Conservation (phyloP, 2,888 invertebrate species). For the Uloborus plumipes region DNA sequence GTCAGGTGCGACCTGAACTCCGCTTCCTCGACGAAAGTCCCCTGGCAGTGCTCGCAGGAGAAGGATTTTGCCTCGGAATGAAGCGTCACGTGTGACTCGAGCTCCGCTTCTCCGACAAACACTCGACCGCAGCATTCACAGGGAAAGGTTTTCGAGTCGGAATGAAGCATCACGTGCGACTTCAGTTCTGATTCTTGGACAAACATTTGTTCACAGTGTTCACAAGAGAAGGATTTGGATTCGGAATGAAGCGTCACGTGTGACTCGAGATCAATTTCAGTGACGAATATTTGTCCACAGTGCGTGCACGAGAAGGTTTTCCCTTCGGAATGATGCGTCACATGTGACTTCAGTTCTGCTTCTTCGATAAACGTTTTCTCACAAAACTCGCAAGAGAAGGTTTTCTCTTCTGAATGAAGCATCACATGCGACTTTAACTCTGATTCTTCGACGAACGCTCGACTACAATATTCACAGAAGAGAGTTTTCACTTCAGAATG, state of each 20-base stretch:
- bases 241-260: slow-evolving; percentile 94
- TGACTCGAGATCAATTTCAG: not conserved
- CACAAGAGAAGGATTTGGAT: slow-evolving; percentile 76
- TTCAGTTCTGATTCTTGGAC: not conserved
- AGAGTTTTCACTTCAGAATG: no score
- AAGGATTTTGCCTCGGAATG: slow-evolving; percentile 95
- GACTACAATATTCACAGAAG: no score
- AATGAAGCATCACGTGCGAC: slow-evolving; percentile 88
- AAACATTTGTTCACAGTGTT: not conserved
- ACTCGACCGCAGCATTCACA: not conserved
- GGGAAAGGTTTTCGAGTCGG: slow-evolving; percentile 80
- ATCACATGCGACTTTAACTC: no score
- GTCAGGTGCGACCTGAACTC: no score
- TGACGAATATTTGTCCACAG: not conserved
- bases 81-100: slow-evolving; percentile 81
- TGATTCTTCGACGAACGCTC: no score
- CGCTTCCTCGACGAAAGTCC: slow-evolving; percentile 80
- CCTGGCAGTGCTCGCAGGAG: slow-evolving; percentile 83
- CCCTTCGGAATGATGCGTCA: no score
- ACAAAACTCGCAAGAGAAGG: no score
- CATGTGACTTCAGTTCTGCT: no score
- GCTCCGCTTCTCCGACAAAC: not conserved
- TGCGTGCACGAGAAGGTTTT: not conserved
- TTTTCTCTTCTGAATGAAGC: no score
- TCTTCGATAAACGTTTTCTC: no score